These are phyloP conservation scores for Temnothorax curvispinosus DNA, from an alignment of 1,140 invertebrate genomes.

Conservation along the genomic window DNA sequence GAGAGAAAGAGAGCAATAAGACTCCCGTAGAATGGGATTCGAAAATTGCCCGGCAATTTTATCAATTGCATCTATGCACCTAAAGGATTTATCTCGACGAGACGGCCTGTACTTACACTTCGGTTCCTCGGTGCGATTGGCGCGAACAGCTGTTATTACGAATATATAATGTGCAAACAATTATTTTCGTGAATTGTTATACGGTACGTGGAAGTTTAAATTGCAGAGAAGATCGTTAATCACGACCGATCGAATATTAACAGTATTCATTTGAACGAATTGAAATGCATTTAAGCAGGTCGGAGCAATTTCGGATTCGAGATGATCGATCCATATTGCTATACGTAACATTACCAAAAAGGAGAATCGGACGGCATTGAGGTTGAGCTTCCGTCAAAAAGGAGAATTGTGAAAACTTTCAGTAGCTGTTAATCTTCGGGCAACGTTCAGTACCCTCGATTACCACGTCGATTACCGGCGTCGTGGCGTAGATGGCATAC, in stretches of 20 bases:
- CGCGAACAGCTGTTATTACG: too few species aligned
- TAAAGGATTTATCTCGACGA: constrained; percentile 23
- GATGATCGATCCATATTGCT: not conserved
- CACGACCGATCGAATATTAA: not conserved
- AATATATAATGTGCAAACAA: not conserved
- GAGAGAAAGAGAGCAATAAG: not conserved
- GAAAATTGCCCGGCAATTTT: constrained; percentile 45
- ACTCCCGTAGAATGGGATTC: constrained; percentile 3
- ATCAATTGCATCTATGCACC: constrained; percentile 3
- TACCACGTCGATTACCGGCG: constrained; percentile 58
- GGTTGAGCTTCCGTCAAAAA: constrained; percentile 34
- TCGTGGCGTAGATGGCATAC: constrained; percentile 66
- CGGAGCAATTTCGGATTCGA: too few species aligned
- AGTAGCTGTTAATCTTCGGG: constrained; percentile 59
- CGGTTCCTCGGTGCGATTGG: not conserved
- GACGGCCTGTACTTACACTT: not conserved
- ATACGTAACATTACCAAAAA: constrained; percentile 36
- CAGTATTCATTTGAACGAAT: not conserved
- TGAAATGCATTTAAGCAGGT: not conserved
- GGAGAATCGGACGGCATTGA: not conserved
- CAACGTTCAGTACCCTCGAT: constrained; percentile 55
- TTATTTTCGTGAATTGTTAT: not conserved
- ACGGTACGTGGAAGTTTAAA: not conserved
- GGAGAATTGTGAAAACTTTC: constrained; percentile 54
- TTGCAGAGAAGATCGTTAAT: not conserved